Evolutionary conservation across 2,113 vertebrate species (phyloP), one percentile per base, ranked within the genome.

Genomic region (Plecturocebus donacophilus): DNA sequence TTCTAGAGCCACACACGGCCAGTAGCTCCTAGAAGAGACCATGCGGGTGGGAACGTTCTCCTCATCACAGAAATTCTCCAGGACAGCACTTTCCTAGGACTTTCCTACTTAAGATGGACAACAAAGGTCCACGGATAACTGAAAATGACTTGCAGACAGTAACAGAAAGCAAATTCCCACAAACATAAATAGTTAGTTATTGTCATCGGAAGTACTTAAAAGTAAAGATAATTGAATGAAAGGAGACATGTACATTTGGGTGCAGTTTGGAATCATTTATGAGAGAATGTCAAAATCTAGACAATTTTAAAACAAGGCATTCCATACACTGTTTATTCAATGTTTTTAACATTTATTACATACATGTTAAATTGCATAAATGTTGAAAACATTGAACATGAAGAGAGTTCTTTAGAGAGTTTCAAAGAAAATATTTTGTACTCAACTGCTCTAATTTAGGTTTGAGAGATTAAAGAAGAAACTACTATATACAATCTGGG

Each of bases 41-140:
- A 13, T 38, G 1, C 20, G 20, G 9, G 6, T 61, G 8, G 52
- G 8, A 11, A 12, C 1, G 12, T 17, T 14, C 13, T 32, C 47
- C 21, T 79, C 11, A 8, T 0, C 0, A 4, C 23, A 54, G 9
- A 25, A 82, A 47, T 10, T 71, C 0, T 20, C 7, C 2, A 6
- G 3, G 49, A 25, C 20, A 71, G 3, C 16, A 49, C 56, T 47
- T 81, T 47, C 54, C 66, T n/a, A 82, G 38, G 35, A 27, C 64
- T 38, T 75, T 70, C 47, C 40, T 49, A 5, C 27, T 1, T 47
- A 70, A 35, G 58, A 21, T 8, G 2, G 10, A 61, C 58, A 58
- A 13, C 6, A 20, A 6, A 47, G 8, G 20, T 10, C 19, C 20
- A 12, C 27, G 5, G 11, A 73, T 16, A 40, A 40, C 56, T 11